Conservation (phyloP, 2,797 vertebrate genomes). For the Botia kubotai region DNA sequence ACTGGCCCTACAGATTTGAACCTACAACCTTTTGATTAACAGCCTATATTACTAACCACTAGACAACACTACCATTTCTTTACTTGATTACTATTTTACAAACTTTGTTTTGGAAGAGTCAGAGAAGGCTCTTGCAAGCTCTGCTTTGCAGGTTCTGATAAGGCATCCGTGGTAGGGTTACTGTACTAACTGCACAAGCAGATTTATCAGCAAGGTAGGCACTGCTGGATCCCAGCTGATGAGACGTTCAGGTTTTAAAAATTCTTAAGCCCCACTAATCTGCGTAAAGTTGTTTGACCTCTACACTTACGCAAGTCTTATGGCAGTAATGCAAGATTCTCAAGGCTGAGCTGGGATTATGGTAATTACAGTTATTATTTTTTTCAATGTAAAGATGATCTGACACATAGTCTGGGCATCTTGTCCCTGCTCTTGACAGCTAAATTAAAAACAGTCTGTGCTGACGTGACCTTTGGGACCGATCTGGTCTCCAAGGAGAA, state of each 20-base stretch:
- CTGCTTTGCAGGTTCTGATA: no score
- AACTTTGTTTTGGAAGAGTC: no score
- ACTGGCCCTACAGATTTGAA: no score
- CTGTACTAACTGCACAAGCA: constrained; percentile 27
- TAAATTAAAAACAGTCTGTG: constrained; percentile 76
- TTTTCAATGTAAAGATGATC: constrained; percentile 69
- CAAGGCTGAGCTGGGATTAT: constrained; percentile 75
- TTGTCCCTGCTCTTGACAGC: constrained; percentile 70
- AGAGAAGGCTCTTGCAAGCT: no score
- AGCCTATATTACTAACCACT: no score
- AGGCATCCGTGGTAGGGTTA: constrained; percentile 11
- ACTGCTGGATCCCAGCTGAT: constrained; percentile 18
- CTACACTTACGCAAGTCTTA: constrained; percentile 67
- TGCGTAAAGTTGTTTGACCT: constrained; percentile 76
- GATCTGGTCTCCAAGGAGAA: constrained; percentile 61
- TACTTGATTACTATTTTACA: no score
- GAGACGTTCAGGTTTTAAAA: constrained; percentile 65
- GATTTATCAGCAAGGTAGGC: constrained; percentile 14
- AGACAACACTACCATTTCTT: no score
- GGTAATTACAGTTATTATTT: constrained; percentile 80
- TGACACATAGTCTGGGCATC: constrained; percentile 57
- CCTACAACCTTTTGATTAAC: no score
- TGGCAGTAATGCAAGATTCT: constrained; percentile 62
- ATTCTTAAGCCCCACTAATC: constrained; percentile 72
- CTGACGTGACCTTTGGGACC: constrained; percentile 71